Evolutionary conservation across 1,140 invertebrate species (phyloP).

Genomic region (Atta colombica): DNA sequence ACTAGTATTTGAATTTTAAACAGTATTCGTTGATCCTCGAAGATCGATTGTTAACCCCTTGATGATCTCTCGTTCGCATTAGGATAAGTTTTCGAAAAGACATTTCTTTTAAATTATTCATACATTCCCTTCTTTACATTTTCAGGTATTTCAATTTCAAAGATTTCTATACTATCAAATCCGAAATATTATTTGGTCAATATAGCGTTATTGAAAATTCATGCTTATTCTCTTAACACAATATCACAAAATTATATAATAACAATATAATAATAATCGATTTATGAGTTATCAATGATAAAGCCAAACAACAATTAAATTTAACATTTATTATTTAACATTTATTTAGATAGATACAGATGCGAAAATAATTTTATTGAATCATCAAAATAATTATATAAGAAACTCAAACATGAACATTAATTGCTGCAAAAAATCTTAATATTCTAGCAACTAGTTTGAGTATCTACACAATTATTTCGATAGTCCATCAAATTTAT

Average conservation of each 20-base stretch:
- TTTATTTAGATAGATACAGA: too few species aligned
- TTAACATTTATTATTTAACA: too few species aligned
- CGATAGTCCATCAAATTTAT: too few species aligned
- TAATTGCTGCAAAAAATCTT: too few species aligned
- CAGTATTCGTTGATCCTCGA: conserved; percentile 45
- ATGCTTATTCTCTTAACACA: conserved; percentile 14
- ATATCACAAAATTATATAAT: neutral
- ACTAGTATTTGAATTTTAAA: conserved; percentile 73
- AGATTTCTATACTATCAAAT: conserved; percentile 14
- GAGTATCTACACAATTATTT: too few species aligned
- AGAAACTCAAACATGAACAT: too few species aligned
- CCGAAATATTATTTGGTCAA: neutral
- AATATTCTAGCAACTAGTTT: too few species aligned
- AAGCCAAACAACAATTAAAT: neutral
- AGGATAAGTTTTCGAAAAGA: conserved; percentile 62
- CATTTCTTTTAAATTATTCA: conserved; percentile 21
- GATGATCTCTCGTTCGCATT: conserved; percentile 71
- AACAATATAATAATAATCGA: neutral
- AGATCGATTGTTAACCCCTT: conserved; percentile 56
- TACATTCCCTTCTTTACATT: neutral
- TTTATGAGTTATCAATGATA: neutral
- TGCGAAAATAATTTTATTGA: too few species aligned
- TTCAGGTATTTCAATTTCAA: neutral
- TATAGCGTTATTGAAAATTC: neutral
- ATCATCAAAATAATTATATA: too few species aligned